These are phyloP conservation scores for Chymomyza costata DNA, from an alignment of 1,140 invertebrate species.

Conservation along the genomic window DNA sequence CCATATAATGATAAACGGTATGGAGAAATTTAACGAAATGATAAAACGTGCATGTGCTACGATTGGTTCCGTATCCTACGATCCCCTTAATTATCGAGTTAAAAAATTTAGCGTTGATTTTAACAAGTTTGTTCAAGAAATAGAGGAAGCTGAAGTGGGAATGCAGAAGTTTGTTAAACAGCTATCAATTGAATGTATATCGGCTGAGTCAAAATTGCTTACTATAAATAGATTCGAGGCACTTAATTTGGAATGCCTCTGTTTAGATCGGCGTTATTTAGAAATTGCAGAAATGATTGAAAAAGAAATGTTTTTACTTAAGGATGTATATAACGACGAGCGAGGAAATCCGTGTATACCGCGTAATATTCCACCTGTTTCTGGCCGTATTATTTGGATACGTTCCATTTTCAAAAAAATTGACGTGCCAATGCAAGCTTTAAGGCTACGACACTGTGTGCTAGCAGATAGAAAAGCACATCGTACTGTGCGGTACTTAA, in stretches of 20 bases:
- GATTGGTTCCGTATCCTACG: constrained; percentile 84
- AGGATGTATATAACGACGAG: constrained; percentile 83
- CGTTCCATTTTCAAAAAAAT: constrained; percentile 81
- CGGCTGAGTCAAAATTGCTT: constrained; percentile 76
- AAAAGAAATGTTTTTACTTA: constrained; percentile 80
- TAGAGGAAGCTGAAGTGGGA: constrained; percentile 82
- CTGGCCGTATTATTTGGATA: constrained; percentile 84
- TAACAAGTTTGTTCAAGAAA: constrained; percentile 83
- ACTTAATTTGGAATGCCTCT: constrained; percentile 80
- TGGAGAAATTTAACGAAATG: constrained; percentile 82
- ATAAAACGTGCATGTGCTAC: constrained; percentile 82
- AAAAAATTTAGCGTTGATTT: constrained; percentile 86
- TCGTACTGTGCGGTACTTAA: constrained; percentile 84
- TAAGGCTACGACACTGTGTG: constrained; percentile 60
- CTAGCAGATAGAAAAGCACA: constrained; percentile 80
- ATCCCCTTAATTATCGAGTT: constrained; percentile 86
- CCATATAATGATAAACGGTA: constrained; percentile 84
- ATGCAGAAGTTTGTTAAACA: constrained; percentile 80
- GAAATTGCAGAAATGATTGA: constrained; percentile 81
- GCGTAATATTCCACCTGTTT: constrained; percentile 81
- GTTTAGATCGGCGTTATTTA: constrained; percentile 82
- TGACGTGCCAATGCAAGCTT: constrained; percentile 79
- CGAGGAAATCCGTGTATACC: constrained; percentile 80
- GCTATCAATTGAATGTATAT: constrained; percentile 76
- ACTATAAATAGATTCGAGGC: constrained; percentile 80